These are phyloP conservation scores for Pelvicachromis taeniatus DNA, from an alignment of 2,113 vertebrate species.

Conservation along the genomic window DNA sequence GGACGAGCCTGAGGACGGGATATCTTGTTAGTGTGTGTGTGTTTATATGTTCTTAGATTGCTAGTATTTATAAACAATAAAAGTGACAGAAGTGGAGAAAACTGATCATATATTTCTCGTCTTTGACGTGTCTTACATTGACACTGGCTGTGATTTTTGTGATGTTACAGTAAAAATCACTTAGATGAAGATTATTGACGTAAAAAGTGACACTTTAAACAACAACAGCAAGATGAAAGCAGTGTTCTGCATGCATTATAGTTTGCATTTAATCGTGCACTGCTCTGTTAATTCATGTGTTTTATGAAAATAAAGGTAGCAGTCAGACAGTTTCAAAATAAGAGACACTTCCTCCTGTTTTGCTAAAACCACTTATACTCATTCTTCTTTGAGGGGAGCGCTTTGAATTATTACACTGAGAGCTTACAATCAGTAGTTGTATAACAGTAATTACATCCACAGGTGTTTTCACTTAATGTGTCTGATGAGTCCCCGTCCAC, in stretches of 20 bases:
- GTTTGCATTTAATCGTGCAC: not conserved
- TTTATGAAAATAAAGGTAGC: not conserved
- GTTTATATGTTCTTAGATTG: not conserved
- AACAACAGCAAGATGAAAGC: not conserved
- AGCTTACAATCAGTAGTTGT: not conserved
- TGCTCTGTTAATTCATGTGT: not conserved
- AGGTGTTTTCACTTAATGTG: not conserved
- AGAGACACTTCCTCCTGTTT: not conserved
- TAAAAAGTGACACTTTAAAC: not conserved
- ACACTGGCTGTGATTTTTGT: not conserved
- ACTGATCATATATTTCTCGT: not conserved
- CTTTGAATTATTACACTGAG: not conserved
- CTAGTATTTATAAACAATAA: not conserved
- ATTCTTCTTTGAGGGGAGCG: not conserved
- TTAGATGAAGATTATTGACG: not conserved
- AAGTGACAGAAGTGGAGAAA: not conserved
- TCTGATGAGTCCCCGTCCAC: not conserved
- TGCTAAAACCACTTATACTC: not conserved
- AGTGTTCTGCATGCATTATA: not conserved
- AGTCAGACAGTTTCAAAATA: not conserved
- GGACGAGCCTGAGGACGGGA: not conserved
- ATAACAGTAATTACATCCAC: not conserved
- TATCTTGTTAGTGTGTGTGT: not conserved
- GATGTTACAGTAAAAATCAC: not conserved
- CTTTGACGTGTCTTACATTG: not conserved